Evolutionary conservation across 1,140 invertebrate genomes (phyloP).

Genomic region (Agrilus planipennis): DNA sequence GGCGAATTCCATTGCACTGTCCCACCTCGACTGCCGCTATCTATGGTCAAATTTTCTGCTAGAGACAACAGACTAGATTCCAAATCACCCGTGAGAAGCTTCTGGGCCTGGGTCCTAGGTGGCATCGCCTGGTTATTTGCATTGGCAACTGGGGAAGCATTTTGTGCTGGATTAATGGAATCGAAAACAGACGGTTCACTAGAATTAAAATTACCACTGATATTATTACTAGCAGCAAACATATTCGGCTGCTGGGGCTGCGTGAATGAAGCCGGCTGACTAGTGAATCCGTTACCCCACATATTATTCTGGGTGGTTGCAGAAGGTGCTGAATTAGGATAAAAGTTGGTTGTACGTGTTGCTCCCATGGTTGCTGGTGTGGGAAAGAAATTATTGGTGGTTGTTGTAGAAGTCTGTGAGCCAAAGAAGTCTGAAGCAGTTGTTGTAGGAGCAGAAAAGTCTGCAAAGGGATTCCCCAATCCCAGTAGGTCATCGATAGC

Average conservation of each 20-base stretch:
- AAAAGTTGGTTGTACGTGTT: too few relatives aligned
- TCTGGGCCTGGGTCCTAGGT: conserved; percentile 38
- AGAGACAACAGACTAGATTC: conserved; percentile 82
- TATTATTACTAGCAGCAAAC: conserved; percentile 27
- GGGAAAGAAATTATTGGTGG: conserved; percentile 6
- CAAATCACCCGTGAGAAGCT: conserved; percentile 80
- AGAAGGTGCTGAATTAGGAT: conserved; percentile 35
- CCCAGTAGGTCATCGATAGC: conserved; percentile 82
- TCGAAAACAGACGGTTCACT: conserved; percentile 44
- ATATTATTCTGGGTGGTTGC: conserved; percentile 53
- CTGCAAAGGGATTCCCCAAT: conserved; percentile 79
- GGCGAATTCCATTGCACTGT: conserved; percentile 70
- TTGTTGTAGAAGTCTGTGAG: conserved; percentile 37
- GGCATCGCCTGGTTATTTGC: conserved; percentile 27
- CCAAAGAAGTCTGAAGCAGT: conserved; percentile 30
- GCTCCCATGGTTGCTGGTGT: conserved; percentile 21
- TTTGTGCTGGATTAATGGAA: conserved; percentile 38
- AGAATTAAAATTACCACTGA: conserved; percentile 24
- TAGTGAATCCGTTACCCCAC: conserved; percentile 62
- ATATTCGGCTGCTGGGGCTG: conserved; percentile 7
- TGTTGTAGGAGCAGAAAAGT: conserved; percentile 42
- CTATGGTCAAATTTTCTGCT: conserved; percentile 85
- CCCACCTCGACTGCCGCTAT: conserved; percentile 45
- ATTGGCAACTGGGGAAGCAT: conserved; percentile 8
- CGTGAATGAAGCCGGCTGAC: conserved; percentile 7